Evolutionary conservation across 2,113 vertebrate genomes (phyloP).

Genomic region (Pseudopipra pipra): DNA sequence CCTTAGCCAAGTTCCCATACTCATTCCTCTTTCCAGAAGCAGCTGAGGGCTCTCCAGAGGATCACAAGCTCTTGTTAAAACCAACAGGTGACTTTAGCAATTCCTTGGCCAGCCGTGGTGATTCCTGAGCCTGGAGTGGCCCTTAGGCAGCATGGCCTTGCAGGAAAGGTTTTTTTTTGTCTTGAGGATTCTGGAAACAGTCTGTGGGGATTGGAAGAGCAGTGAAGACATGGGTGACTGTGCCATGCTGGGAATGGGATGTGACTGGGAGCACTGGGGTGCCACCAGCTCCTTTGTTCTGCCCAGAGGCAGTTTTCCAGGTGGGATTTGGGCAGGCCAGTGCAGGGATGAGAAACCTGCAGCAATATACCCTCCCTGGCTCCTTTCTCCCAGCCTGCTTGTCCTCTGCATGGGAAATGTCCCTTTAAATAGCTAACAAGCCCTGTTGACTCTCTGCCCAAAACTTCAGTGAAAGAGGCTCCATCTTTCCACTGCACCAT

Average conservation of each 20-base stretch:
- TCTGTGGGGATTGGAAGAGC: not conserved
- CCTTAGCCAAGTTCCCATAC: not conserved
- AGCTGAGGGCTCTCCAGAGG: not conserved
- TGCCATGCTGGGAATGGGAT: not conserved
- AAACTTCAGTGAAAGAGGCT: not conserved
- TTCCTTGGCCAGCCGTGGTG: not conserved
- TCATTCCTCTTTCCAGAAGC: not conserved
- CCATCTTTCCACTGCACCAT: not conserved
- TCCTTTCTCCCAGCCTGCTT: not conserved
- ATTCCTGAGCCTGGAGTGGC: not conserved
- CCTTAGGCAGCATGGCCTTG: not conserved
- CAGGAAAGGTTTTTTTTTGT: not conserved
- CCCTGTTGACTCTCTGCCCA: not conserved
- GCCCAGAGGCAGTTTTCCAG: not conserved
- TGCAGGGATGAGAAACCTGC: not conserved
- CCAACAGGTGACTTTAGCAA: not conserved
- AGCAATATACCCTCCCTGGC: not conserved
- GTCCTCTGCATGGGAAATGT: not conserved
- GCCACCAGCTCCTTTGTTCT: not conserved
- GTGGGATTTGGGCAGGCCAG: not conserved
- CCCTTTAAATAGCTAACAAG: not conserved
- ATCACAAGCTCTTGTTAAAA: not conserved
- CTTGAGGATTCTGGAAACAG: no score
- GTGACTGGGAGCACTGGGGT: not conserved
- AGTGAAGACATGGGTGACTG: fast-evolving